Evolutionary conservation across 2,797 vertebrate genomes (phyloP).

Genomic region (Myotis vivesi): DNA sequence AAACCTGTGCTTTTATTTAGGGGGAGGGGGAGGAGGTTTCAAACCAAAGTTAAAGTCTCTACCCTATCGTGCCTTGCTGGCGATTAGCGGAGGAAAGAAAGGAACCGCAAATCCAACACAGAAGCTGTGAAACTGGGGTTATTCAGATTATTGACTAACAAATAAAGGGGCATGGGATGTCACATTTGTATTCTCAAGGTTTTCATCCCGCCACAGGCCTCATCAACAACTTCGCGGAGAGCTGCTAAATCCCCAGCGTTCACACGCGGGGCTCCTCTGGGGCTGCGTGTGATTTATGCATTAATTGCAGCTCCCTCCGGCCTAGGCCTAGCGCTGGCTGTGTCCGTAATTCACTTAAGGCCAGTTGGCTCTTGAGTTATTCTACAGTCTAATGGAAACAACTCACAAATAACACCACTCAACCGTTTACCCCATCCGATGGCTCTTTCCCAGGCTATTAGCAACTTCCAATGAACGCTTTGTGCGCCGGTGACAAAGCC

Average conservation of each 20-base stretch:
- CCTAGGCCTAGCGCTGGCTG: background rate
- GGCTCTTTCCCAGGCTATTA: constrained; percentile 45
- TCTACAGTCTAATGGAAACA: constrained; percentile 60
- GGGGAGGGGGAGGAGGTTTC: constrained; percentile 42
- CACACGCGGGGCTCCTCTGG: background rate
- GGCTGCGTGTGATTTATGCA: constrained; percentile 61
- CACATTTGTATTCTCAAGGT: constrained; percentile 70
- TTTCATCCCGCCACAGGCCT: constrained; percentile 66
- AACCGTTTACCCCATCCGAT: background rate
- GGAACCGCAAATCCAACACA: constrained; percentile 71
- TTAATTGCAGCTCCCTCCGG: constrained; percentile 72
- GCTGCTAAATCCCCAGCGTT: constrained; percentile 57
- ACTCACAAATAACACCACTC: constrained; percentile 45
- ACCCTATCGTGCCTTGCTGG: constrained; percentile 58
- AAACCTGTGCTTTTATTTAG: constrained; percentile 74
- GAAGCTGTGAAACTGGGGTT: constrained; percentile 73
- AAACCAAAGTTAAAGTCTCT: constrained; percentile 78
- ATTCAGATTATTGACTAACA: constrained; percentile 78
- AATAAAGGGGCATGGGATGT: constrained; percentile 75
- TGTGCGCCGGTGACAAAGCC: background rate
- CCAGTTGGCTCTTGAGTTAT: constrained; percentile 44
- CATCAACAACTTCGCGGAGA: constrained; percentile 70
- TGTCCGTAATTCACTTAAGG: constrained; percentile 71
- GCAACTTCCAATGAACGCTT: constrained; percentile 59
- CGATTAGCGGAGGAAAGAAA: constrained; percentile 73